phyloP scores from a whole-genome alignment of 2,797 vertebrate genomes.

The Linurgus olivaceus region DNA sequence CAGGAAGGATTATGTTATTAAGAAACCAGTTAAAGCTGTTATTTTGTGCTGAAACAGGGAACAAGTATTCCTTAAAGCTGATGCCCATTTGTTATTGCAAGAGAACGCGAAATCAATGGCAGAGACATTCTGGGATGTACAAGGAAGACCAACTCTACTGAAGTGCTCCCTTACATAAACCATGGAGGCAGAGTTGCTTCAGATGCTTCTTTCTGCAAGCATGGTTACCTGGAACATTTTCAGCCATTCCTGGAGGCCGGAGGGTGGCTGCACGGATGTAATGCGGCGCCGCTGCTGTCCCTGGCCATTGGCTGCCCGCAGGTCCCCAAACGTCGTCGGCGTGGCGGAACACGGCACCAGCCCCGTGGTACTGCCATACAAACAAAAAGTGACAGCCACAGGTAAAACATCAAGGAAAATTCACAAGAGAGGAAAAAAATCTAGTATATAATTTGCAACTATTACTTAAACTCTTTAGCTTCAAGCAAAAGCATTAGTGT shows the following conservation, averaged over 20 bases:
- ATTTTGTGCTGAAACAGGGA: neutral
- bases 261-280: constrained; percentile 94
- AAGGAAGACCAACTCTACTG: neutral
- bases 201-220: neutral
- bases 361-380: constrained; percentile 85
- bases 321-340: constrained; percentile 96
- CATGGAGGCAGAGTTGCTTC: neutral
- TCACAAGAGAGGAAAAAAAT: neutral
- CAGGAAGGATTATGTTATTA: neutral
- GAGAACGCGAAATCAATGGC: neutral
- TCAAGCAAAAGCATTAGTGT: neutral
- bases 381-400: neutral
- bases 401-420: neutral
- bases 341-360: constrained; percentile 95
- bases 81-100: neutral
- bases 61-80: neutral
- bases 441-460: neutral
- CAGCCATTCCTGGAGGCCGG: constrained; percentile 98
- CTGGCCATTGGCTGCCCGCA: constrained; percentile 95
- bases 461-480: neutral
- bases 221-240: constrained; percentile 95
- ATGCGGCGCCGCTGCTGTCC: constrained; percentile 94
- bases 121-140: neutral
- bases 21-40: neutral
- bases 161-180: neutral